Percentiles rank a stretch among this genome's conserved stretches.
Conservation (phyloP, 2,888 invertebrate genomes). For the Caenorhabditis sp. region DNA sequence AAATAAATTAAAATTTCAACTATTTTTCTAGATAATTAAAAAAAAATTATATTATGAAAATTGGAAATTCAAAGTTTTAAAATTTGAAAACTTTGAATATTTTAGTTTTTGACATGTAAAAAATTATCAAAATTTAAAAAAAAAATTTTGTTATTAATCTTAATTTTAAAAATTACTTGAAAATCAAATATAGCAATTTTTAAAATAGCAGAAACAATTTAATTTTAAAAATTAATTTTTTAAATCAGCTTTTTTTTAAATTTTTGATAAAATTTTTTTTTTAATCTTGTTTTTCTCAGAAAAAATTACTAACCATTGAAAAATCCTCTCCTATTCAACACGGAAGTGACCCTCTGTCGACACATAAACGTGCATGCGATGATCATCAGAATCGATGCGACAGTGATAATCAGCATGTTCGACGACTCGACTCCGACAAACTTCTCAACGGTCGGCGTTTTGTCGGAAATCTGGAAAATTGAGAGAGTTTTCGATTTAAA, state of each 20-base stretch:
- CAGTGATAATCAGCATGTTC: conserved; percentile 48
- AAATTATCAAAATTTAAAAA: no score
- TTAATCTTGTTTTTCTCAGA: no score
- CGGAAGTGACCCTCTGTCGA: conserved; percentile 63
- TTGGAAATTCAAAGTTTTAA: no score
- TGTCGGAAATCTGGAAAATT: conserved; percentile 50
- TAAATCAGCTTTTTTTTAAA: no score
- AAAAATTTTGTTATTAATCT: no score
- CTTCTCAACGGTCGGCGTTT: conserved; percentile 48
- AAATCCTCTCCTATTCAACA: conserved; percentile 69
- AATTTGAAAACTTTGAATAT: no score
- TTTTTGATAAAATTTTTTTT: no score
- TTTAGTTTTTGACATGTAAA: no score
- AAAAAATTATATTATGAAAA: no score
- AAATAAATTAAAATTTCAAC: no score
- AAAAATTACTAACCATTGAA: conserved; percentile 52
- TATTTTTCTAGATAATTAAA: neutral
- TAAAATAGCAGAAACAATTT: neutral
- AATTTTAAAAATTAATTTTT: neutral
- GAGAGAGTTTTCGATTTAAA: no score
- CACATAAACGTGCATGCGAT: conserved; percentile 65
- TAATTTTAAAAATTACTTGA: no score
- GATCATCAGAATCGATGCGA: conserved; percentile 54
- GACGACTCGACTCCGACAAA: conserved; percentile 48
- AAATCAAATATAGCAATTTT: conserved; percentile 3